Evolutionary conservation across 2,888 invertebrate genomes (phyloP), one percentile per base, ranked within the genome.

Genomic region (Buathra laborator): DNA sequence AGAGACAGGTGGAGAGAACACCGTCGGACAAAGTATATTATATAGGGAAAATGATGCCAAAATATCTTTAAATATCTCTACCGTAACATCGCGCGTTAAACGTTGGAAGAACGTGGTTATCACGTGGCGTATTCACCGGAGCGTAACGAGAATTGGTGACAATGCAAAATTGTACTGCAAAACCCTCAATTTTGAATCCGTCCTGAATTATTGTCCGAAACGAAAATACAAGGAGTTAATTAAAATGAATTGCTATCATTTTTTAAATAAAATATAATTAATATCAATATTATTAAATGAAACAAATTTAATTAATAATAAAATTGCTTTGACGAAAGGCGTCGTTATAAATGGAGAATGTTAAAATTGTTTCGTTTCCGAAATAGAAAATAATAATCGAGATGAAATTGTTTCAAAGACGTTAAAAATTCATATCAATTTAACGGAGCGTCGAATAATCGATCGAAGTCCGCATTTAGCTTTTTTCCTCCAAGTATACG

Each of bases 131-230:
- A 19, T 70, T 82, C 76, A 80, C 19, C 82, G 70, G 56, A 56
- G 81, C 81, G 74, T 51, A 71, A 81, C 75, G n/a, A 64, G 19
- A 84, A 76, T 84, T 84, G 68, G 76, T 79, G 62, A 80, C 78
- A 78, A 84, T 77, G 51, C 76, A 79, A 79, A 82, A 74, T 70
- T n/a, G 19, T 37, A 72, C 19, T 29, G 16, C 24, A 66, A 53
- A 66, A 53, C 53, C n/a, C 9, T 59, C 12, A 0, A 56, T 56
- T 56, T 24, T 24, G 48, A 48, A 10, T n/a, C 48, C 0, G 10
- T 48, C 10, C 10, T 10, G 46, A 46, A 37, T 37, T 46, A 46
- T 46, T 14, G 46, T 46, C n/a, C 3, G 9, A n/a, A 48, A 4
- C 3, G 9, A 48, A 48, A 14, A 76, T 64, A 5, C 37, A 5